Conservation (phyloP, 37 sponge, comb jelly and placozoan genomes). For the Bolinopsis microptera region DNA sequence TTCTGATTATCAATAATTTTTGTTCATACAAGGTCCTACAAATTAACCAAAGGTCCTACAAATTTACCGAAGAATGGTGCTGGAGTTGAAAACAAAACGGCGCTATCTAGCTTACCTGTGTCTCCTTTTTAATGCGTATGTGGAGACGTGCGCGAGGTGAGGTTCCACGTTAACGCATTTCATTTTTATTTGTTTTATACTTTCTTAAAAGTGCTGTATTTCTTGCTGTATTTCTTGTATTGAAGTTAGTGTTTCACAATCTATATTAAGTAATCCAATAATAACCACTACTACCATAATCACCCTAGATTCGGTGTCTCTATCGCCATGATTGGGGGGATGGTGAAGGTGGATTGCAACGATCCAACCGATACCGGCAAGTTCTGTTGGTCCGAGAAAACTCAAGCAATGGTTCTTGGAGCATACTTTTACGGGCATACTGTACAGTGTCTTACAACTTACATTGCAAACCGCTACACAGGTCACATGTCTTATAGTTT, state of each 20-base stretch:
- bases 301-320: not conserved
- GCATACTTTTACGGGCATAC: constrained; percentile 45
- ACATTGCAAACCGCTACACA: not conserved
- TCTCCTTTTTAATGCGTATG: not conserved
- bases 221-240: no score
- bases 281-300: no score
- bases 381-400: not conserved
- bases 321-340: not conserved
- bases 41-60: no score
- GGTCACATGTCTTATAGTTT: not conserved
- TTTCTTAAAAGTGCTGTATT: no score
- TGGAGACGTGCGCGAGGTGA: not conserved
- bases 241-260: no score
- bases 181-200: no score
- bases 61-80: no score
- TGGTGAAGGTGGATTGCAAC: constrained; percentile 2
- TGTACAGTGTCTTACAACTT: not conserved
- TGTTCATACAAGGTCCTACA: no score
- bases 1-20: no score
- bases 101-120: not conserved
- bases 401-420: not conserved
- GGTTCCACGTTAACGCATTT: no score
- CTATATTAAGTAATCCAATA: no score
- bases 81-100: not conserved
- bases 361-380: not conserved